Base-by-base conservation (phyloP, 2,888 invertebrate species). In the Chrysopilus asiliformis region DNA sequence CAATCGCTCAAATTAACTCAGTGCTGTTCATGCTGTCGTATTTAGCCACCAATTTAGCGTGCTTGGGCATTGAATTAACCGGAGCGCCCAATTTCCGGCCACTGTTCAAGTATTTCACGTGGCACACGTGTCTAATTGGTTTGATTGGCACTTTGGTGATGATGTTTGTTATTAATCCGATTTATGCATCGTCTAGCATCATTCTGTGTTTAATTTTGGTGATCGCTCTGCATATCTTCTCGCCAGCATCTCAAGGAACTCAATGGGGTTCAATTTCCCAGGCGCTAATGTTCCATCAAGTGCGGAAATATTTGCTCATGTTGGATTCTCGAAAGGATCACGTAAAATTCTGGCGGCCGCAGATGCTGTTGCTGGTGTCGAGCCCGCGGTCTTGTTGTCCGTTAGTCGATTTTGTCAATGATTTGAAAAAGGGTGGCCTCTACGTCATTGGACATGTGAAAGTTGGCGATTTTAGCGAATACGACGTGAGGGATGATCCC, bases 21-120 rank as follows among this genome's bases (percentile, higher is more conserved):
- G 94, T 98, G 27, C 74, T 98, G 36, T 98, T 98, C 64, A 75
- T 98, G 54, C 71, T 97, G 8, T 91, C 94, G 36, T 99, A 99
- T 62, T 78, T 94, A 55, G 89, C 95, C 2, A 89, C 91, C 20
- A 98, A 98, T 65, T 66, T 98, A 39, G 93, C 97, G 1, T 97
- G 97, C 53, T 69, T 98, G 37, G 93, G 93, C 0, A 68, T 98
- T 38, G 95, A 98, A 57, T 65, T 98, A 17, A 95, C 98, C 0
- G 93, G 94, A 16, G 97, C 98, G 3, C 97, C 98, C 3, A 98
- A 98, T 59, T 98, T 98, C 57, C 86, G 95, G 52, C 98, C 98
- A 1, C 80, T 91, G 0, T 99, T 97, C 67, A 84, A 84, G 56
- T 94, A 85, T 55, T 99, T 97, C 65, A 84, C 87, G 1, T 94